Evolutionary conservation across 2,888 invertebrate genomes (phyloP), one percentile per base, ranked within the genome.

Genomic region (Caenorhabditis sp.): DNA sequence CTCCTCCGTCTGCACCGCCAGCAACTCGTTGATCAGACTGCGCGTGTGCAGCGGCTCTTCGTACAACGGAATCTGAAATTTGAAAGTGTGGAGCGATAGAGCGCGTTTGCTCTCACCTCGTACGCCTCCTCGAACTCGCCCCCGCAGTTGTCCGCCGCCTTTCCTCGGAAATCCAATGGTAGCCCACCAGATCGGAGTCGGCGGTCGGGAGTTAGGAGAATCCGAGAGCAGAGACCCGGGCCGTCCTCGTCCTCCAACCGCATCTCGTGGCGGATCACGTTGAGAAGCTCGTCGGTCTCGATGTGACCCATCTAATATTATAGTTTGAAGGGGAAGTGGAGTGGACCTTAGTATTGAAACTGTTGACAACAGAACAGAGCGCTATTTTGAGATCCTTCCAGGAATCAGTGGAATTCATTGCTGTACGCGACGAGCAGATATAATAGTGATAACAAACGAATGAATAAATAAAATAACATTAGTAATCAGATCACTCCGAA

Each of bases 211-310:
- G 48, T 65, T 11, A 66, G 43, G 0, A 82, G 45, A n/a, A 76
- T 53, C 15, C 76, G 61, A 8, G 63, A 59, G 13, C 79, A 76
- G 2, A 79, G 37, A 1, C 80, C 80, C 2, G 61, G 66, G 1
- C 80, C 79, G 53, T 82, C 82, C 17, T 82, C 82, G 50, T 82
- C 82, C 32, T 80, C 80, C 13, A 77, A 22, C 15, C 78, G 50
- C 46, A 79, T 68, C 59, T 80, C 82, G 35, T 82, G 79, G 17
- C 80, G 71, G 30, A 82, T 79, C 37, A 79, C 56, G 58, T 78
- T 79, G 1, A 82, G 39, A 43, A 82, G 70, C 45, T 82, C 82
- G 7, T 76, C 70, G 17, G 56, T 70, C 9, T 76, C 79, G 22
- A 80, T 58, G 52, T 72, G 80, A 13, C 80, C 78, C 82, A 82